phyloP scores from a whole-genome alignment of 2,113 vertebrate genomes.

The Scytalopus superciliaris region DNA sequence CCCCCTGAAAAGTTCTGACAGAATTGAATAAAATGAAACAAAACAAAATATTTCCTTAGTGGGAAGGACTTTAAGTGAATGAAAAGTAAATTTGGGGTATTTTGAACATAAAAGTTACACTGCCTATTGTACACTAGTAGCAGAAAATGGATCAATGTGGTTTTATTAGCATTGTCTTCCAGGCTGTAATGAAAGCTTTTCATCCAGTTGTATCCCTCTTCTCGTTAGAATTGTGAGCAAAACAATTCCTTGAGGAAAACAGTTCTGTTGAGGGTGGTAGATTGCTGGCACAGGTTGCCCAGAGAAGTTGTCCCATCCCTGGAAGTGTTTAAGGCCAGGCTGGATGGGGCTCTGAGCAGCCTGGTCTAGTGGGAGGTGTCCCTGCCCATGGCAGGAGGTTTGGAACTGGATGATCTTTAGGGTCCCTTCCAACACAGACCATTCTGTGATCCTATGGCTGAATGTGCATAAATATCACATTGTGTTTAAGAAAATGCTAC shows the following conservation, averaged over 20 bases:
- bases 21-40: not conserved
- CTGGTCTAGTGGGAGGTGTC: not conserved
- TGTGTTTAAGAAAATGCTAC: not conserved
- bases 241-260: not conserved
- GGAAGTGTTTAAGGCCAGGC: not conserved
- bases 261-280: not conserved
- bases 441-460: not conserved
- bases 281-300: fast-evolving
- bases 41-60: not conserved
- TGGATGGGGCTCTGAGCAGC: not conserved
- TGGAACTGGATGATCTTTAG: not conserved
- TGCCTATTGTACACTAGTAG: not conserved
- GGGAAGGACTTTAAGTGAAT: not conserved
- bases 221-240: not conserved
- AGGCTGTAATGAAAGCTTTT: not conserved
- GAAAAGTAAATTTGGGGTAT: not conserved
- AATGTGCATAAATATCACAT: fast-evolving
- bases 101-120: not conserved
- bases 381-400: not conserved
- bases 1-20: not conserved
- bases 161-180: not conserved
- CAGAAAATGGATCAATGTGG: not conserved
- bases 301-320: not conserved
- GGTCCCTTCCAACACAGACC: not conserved
- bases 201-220: not conserved